Evolutionary conservation across 2,797 vertebrate genomes (phyloP).

Genomic region (Clamator glandarius): DNA sequence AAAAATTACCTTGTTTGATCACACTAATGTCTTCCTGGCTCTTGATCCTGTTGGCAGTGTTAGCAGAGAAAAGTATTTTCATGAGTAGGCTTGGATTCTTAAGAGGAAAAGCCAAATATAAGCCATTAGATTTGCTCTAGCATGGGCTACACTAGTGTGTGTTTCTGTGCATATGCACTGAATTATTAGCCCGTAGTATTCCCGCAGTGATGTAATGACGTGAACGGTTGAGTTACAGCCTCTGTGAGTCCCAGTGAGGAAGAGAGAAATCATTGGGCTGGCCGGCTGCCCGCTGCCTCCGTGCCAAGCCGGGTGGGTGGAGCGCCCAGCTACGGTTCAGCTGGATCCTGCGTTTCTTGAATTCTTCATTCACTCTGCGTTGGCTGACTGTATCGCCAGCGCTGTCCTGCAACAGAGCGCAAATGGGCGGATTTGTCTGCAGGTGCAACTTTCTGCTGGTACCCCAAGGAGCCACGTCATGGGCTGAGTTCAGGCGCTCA

Average conservation of each 20-base stretch:
- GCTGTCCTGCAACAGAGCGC: background rate
- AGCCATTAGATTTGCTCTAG: background rate
- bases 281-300: background rate
- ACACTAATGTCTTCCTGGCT: background rate
- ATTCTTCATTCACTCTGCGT: background rate
- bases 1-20: background rate
- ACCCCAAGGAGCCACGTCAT: rapidly evolving
- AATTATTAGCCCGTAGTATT: background rate
- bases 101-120: rapidly evolving
- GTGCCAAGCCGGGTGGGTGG: background rate
- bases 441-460: background rate
- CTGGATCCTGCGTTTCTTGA: background rate
- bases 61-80: background rate
- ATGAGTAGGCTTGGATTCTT: background rate
- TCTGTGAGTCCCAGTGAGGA: background rate
- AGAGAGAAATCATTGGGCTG: background rate
- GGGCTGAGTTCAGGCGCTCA: rapidly evolving
- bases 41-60: background rate
- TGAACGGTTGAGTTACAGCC: background rate
- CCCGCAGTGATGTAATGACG: background rate
- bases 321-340: background rate
- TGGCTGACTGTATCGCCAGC: rapidly evolving
- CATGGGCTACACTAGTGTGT: background rate
- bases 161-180: background rate
- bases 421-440: background rate